Conservation (phyloP, 1,140 invertebrate species). For the Drepana arcuata region DNA sequence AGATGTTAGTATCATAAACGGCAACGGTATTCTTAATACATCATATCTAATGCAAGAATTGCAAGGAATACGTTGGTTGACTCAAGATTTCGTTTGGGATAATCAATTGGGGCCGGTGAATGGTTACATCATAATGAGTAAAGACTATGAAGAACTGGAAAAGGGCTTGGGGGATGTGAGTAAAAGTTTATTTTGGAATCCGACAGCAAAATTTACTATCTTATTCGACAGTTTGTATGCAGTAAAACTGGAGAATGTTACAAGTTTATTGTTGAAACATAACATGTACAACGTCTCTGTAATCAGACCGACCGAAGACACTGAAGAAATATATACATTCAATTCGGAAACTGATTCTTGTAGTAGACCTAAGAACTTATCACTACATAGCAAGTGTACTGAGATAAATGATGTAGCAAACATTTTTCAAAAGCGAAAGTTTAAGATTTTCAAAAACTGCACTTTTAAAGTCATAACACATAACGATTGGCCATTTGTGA, state of each 20-base stretch:
- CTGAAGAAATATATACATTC: not conserved
- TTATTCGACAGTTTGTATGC: too few species aligned
- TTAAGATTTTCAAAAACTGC: constrained; percentile 8
- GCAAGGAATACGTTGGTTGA: constrained; percentile 5
- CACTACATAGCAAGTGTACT: not conserved
- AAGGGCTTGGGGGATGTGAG: constrained; percentile 7
- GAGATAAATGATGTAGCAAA: not conserved
- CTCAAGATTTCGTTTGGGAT: constrained; percentile 13
- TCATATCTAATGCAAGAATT: constrained; percentile 2
- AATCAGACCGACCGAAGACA: not conserved
- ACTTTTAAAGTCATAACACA: constrained; percentile 3
- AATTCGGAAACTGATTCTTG: not conserved
- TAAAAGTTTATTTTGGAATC: constrained; percentile 18
- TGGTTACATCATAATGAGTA: constrained; percentile 11
- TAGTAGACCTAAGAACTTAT: not conserved
- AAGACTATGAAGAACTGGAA: constrained; percentile 7
- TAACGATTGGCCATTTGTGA: constrained; percentile 1
- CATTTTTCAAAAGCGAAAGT: not conserved
- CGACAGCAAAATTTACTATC: constrained; percentile 17
- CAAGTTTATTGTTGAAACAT: too few species aligned
- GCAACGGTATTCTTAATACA: too few species aligned
- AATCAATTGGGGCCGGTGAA: too few species aligned
- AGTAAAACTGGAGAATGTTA: too few species aligned
- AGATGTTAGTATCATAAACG: too few species aligned
- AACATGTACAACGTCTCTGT: not conserved